Percentiles rank a stretch among this genome's conserved stretches.
phyloP scores from a whole-genome alignment of 1,140 invertebrate genomes.

The Drosophila ohnishii region DNA sequence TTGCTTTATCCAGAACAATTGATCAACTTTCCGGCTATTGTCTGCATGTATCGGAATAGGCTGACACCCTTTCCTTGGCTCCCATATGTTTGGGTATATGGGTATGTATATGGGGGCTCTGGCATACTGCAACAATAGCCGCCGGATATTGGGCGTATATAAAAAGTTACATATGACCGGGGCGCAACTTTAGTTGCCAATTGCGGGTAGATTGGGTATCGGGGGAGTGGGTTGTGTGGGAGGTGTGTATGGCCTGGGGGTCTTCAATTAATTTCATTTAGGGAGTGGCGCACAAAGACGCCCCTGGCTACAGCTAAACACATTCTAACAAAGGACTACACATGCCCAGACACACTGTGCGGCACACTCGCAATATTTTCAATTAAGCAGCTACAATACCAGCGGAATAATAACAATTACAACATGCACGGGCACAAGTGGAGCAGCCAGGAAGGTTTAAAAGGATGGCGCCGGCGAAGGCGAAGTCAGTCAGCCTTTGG shows the following conservation, averaged over 20 bases:
- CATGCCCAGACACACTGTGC: constrained; percentile 26
- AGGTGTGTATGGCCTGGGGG: constrained; percentile 48
- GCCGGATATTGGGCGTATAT: constrained; percentile 62
- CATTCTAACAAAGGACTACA: constrained; percentile 52
- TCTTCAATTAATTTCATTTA: constrained; percentile 78
- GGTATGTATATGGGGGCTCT: neutral
- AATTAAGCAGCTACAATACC: constrained; percentile 77
- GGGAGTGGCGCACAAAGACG: constrained; percentile 60
- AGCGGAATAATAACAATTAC: constrained; percentile 78
- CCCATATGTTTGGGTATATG: constrained; percentile 6
- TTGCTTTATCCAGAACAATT: constrained; percentile 23
- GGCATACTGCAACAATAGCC: constrained; percentile 57
- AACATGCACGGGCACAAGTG: constrained; percentile 41
- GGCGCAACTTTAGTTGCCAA: constrained; percentile 47
- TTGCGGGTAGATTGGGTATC: constrained; percentile 16
- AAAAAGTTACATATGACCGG: constrained; percentile 62
- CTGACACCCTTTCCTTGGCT: constrained; percentile 11
- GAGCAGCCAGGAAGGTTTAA: constrained; percentile 41
- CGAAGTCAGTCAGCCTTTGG: constrained; percentile 11
- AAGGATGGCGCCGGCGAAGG: constrained; percentile 19
- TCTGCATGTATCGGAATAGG: constrained; percentile 24
- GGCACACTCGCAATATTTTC: constrained; percentile 73
- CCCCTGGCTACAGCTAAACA: constrained; percentile 65
- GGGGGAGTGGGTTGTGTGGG: neutral
- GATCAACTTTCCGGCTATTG: constrained; percentile 45